Evolutionary conservation across 2,797 vertebrate species (phyloP), one percentile per base, ranked within the genome.

Genomic region (Pangasius mekongensis): DNA sequence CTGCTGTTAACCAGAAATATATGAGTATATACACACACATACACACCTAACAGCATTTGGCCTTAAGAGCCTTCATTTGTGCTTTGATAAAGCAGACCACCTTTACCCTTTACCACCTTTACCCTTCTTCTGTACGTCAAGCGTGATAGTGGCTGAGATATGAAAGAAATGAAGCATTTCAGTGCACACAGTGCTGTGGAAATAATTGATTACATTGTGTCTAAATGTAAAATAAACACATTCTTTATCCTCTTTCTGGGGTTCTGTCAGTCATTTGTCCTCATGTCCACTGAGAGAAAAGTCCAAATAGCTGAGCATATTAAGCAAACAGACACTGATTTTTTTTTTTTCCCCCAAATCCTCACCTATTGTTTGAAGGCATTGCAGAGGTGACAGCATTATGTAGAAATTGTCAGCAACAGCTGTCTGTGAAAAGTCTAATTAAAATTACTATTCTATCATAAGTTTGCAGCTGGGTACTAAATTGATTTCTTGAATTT

Each of bases 391-490:
- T 82, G 11, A 43, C 13, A 47, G 81, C 81, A 60, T 43, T 62
- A 27, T 82, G 6, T 39, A 2, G 36, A 43, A 36, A 13, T 39
- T 39, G 24, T 39, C 78, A 39, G 58, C 56, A 62, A 39, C 80
- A 82, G 24, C 30, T 39, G 77, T 58, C 77, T 60, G 33, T 33
- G 13, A 81, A 80, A 82, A 43, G 80, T 39, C 80, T 82, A 27
- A 82, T 81, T 82, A 62, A 39, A n/a, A 82, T 62, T 6, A 39
- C 54, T 36, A 33, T 80, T 81, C 22, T 73, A 73, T 85, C 83
- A 73, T 5, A 54, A 56, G 64, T 67, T 30, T 54, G 66, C 83
- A 84, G 83, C 47, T 71, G 66, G 64, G 33, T 27, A 58, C 52
- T 80, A 80, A 80, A 74, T 43, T 47, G 13, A 58, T 81, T 81